Conservation (phyloP, 92 coral and sea anemone genomes). For the Bergia puertoricense region DNA sequence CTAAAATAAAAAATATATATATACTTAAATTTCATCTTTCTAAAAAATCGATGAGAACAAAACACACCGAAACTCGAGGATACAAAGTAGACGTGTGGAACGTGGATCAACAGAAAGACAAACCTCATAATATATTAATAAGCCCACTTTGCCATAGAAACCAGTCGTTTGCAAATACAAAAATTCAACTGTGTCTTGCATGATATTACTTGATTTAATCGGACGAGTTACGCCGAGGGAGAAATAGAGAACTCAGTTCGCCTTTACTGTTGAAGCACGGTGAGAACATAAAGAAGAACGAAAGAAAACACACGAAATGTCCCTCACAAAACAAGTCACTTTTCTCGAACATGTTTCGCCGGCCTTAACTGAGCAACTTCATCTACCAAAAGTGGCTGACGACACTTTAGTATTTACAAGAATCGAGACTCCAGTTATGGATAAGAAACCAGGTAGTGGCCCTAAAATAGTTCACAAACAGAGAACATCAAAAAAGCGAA, state of each 20-base stretch:
- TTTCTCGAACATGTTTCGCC: constrained; percentile 12
- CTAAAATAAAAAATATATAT: no score
- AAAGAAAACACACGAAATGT: background rate
- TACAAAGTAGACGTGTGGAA: background rate
- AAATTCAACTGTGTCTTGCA: background rate
- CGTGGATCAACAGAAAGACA: constrained; percentile 10
- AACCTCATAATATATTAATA: constrained; percentile 35
- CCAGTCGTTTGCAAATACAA: constrained; percentile 21
- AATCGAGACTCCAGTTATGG: constrained; percentile 21
- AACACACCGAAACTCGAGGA: background rate
- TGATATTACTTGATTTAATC: background rate
- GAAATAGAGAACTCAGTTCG: background rate
- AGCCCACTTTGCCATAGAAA: constrained; percentile 41
- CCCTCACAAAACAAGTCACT: constrained; percentile 26
- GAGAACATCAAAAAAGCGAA: constrained; percentile 48
- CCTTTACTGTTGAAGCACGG: no score
- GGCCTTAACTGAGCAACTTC: background rate
- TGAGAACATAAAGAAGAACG: background rate
- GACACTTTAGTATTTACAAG: constrained; percentile 14
- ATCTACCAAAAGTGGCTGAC: constrained; percentile 32
- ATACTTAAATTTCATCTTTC: background rate
- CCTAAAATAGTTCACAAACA: background rate
- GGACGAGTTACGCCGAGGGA: background rate
- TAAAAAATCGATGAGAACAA: background rate
- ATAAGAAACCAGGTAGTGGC: constrained; percentile 9